phyloP scores from a whole-genome alignment of 1,140 invertebrate genomes.

The Lutraria rhynchaena region DNA sequence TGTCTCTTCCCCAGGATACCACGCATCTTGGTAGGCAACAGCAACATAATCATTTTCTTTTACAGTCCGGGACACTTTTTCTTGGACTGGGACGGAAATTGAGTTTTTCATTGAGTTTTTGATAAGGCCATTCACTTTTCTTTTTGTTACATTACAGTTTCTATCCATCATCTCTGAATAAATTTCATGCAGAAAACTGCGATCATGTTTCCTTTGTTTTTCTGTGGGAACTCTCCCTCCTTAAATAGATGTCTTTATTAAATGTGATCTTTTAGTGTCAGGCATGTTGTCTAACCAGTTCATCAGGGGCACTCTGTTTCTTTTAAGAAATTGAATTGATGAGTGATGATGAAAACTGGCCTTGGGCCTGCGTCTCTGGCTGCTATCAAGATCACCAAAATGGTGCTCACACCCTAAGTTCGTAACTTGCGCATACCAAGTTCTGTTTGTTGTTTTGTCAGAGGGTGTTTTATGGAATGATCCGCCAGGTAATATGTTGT shows the following conservation, averaged over 20 bases:
- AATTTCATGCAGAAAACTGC: background rate
- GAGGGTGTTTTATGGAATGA: background rate
- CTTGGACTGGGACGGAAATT: background rate
- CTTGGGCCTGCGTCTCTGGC: conserved; percentile 37
- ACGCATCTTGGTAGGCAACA: no score
- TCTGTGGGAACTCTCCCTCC: background rate
- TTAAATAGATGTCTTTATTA: background rate
- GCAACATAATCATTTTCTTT: conserved; percentile 25
- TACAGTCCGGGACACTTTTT: background rate
- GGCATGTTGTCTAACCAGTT: conserved; percentile 11
- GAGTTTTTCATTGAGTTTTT: background rate
- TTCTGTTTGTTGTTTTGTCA: background rate
- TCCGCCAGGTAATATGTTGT: conserved; percentile 19
- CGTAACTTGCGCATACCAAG: conserved; percentile 15
- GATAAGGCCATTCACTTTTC: background rate
- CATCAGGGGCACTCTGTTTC: conserved; percentile 13
- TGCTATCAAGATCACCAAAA: no score
- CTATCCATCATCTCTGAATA: background rate
- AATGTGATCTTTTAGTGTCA: background rate
- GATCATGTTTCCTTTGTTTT: background rate
- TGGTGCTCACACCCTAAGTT: conserved; percentile 37
- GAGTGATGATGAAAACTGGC: conserved; percentile 40
- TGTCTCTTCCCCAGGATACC: background rate
- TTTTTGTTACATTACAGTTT: background rate
- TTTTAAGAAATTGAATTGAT: conserved; percentile 16